phyloP scores from a whole-genome alignment of 2,113 vertebrate genomes.

The Pseudopipra pipra region DNA sequence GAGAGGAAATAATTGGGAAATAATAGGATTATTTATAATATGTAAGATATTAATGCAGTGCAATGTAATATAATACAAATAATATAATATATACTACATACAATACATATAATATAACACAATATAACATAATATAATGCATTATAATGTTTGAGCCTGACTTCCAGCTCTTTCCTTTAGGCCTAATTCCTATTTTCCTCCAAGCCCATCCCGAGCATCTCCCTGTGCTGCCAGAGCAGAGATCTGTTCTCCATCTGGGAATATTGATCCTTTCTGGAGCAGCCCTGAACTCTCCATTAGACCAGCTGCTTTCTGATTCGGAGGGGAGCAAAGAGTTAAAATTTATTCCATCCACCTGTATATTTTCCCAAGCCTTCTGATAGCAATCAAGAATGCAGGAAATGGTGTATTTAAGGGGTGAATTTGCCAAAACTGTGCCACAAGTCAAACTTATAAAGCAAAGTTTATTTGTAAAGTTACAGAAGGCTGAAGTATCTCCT shows the following conservation, averaged over 20 bases:
- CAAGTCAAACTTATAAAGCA: not conserved
- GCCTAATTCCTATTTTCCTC: not conserved
- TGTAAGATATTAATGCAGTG: not conserved
- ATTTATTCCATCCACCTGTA: constrained; percentile 16
- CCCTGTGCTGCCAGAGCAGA: accelerated
- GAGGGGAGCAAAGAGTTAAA: not conserved
- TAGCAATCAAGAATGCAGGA: constrained; percentile 16
- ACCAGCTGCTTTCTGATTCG: accelerated
- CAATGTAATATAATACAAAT: not conserved
- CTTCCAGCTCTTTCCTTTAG: not conserved
- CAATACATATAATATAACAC: not conserved
- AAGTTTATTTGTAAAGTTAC: constrained; percentile 47
- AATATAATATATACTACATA: not conserved
- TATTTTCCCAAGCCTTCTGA: constrained; percentile 21
- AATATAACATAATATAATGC: not conserved
- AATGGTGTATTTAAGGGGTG: not conserved
- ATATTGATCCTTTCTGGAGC: accelerated
- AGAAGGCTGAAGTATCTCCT: not conserved
- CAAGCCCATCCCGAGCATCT: not conserved
- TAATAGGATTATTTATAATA: not conserved
- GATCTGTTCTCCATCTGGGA: accelerated
- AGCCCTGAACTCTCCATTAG: not conserved
- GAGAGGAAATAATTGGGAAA: not conserved
- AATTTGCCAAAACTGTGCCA: constrained; percentile 10
- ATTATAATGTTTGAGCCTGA: not conserved